Base-by-base conservation (phyloP, 2,113 vertebrate genomes). In the Ameiurus melas region DNA sequence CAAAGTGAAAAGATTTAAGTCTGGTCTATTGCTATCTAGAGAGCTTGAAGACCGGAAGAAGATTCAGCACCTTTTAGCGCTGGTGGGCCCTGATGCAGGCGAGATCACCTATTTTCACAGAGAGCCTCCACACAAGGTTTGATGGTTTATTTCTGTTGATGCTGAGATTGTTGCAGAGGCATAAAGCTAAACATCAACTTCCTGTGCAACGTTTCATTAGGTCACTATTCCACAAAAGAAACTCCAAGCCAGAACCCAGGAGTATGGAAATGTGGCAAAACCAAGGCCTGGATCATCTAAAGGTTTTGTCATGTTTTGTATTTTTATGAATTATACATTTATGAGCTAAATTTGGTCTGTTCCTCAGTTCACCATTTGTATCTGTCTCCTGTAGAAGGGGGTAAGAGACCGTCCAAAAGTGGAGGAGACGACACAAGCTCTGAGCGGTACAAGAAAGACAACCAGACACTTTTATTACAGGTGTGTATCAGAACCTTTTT, bases 31-130 rank as follows among this genome's bases (percentile, higher is more conserved):
- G 27, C 58, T 87, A 13, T 92, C 4, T 92, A 99, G 98, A 92
- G 98, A 99, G 87, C 3, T 99, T 85, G 97, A 98, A 83, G 98
- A 99, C 93, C 96, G 97, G 89, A 98, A 97, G 90, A 99, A 97
- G 93, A 98, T 99, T 90, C 98, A 99, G 14, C 96, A 95, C 87
- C 98, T 99, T 85, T 94, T 99, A 86, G 89, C 96, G 78, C 93
- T 99, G 80, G 94, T 97, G 71, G 97, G 97, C 90, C 94, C 96
- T 84, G 96, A 97, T 80, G 88, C 88, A 62, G 97, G 96, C 90
- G 97, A 98, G 93, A 93, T 98, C 88, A 99, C 97, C 0, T 99
- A 99, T 93, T 98, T 99, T 93, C 95, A 96, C 91, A 96, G 95
- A 87, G 97, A 99, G 33, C 98, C 98, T 89, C 97, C 97, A 66